Percentiles rank a stretch among this genome's conserved stretches.
Conservation (phyloP, 2,797 vertebrate species). For the Fistularia commersonii region DNA sequence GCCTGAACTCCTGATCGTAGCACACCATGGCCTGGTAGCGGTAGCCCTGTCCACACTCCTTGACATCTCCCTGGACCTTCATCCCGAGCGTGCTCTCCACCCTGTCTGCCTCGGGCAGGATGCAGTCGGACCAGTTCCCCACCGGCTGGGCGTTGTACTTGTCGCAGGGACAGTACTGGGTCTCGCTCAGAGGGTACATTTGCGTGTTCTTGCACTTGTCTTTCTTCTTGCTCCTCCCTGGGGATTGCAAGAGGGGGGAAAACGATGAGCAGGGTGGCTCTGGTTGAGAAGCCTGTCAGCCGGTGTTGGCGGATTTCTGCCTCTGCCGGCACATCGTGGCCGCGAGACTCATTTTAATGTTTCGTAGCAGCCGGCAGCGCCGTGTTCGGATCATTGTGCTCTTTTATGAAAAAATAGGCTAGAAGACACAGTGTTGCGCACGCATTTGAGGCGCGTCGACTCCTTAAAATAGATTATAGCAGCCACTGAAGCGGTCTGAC, state of each 20-base stretch:
- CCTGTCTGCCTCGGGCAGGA: conserved; percentile 85
- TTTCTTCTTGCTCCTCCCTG: conserved; percentile 96
- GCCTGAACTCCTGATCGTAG: conserved; percentile 90
- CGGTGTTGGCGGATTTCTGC: conserved; percentile 14
- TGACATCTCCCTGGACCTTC: conserved; percentile 86
- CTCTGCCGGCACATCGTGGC: background rate
- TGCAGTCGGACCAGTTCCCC: conserved; percentile 97
- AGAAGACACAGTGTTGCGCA: background rate
- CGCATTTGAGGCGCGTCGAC: background rate
- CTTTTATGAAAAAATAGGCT: background rate
- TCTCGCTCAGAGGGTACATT: conserved; percentile 90
- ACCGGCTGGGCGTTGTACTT: conserved; percentile 96
- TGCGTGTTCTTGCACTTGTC: conserved; percentile 96
- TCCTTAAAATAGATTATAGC: conserved; percentile 18
- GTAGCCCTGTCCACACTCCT: conserved; percentile 95
- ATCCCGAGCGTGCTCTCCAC: conserved; percentile 75
- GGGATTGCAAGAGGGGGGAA: conserved; percentile 10
- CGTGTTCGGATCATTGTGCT: too few relatives aligned
- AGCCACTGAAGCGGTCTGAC: too few relatives aligned
- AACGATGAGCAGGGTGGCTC: conserved; percentile 7
- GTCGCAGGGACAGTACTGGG: conserved; percentile 95
- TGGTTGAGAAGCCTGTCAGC: conserved; percentile 14
- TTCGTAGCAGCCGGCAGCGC: too few relatives aligned
- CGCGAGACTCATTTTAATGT: too few relatives aligned
- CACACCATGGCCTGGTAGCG: conserved; percentile 97